A percentile compares a stretch with the other conserved stretches of the same genome.
Conservation (phyloP, 1,140 invertebrate species). For the Heterodera schachtii region DNA sequence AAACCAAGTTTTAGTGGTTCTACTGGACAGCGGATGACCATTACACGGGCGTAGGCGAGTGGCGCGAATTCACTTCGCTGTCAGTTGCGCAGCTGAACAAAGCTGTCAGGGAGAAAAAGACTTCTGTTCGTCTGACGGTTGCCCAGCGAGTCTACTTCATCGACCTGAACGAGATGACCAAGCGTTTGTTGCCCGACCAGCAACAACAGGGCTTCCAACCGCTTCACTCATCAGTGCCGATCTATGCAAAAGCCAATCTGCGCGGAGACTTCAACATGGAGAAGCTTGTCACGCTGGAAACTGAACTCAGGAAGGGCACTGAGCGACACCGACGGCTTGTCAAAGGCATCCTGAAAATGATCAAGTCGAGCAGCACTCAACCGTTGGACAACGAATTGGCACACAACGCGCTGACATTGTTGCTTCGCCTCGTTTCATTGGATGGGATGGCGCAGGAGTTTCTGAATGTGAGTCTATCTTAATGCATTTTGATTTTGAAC, state of each 20-base stretch:
- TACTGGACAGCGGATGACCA: slow-evolving; percentile 27
- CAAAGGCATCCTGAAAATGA: slow-evolving; percentile 20
- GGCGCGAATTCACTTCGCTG: slow-evolving; percentile 26
- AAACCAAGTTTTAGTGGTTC: slow-evolving; percentile 18
- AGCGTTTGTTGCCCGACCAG: slow-evolving; percentile 6
- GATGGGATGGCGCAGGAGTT: slow-evolving; percentile 17
- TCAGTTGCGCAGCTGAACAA: slow-evolving; percentile 28
- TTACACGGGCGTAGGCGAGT: slow-evolving; percentile 22
- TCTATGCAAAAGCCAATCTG: slow-evolving; percentile 29
- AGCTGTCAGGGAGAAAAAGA: slow-evolving; percentile 28
- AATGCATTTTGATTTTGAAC: not conserved
- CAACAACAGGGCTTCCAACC: slow-evolving; percentile 2
- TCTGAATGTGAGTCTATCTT: slow-evolving; percentile 11
- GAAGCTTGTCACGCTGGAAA: not conserved
- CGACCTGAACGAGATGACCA: slow-evolving; percentile 29
- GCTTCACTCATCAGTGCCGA: slow-evolving; percentile 14
- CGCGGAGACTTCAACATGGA: slow-evolving; percentile 20
- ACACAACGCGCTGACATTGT: slow-evolving; percentile 17
- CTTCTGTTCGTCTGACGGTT: slow-evolving; percentile 18
- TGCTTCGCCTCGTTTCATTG: slow-evolving; percentile 23
- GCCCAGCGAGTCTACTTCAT: slow-evolving; percentile 19
- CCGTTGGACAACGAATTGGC: slow-evolving; percentile 29
- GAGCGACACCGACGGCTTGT: slow-evolving; percentile 17
- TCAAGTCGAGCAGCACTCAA: slow-evolving; percentile 7
- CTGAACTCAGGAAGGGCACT: not conserved